Conservation (phyloP, 2,888 invertebrate genomes). For the Cosmorhoe ocellata region DNA sequence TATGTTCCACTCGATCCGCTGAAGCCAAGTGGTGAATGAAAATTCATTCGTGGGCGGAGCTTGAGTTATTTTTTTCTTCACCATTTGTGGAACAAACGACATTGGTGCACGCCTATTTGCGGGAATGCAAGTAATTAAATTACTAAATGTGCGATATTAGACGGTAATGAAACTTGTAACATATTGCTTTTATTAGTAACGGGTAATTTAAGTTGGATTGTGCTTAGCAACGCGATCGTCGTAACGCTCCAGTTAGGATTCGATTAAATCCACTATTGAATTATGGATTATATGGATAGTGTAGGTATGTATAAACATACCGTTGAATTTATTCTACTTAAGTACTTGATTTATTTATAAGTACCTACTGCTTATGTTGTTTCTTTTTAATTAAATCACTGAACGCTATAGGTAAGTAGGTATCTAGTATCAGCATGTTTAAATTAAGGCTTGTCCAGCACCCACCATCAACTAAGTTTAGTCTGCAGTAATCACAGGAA, state of each 20-base stretch:
- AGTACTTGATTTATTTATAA: too few species aligned
- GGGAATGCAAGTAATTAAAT: conserved; percentile 51
- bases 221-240: conserved; percentile 17
- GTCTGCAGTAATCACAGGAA: too few species aligned
- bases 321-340: too few species aligned
- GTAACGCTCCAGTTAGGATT: conserved; percentile 22
- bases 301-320: too few species aligned
- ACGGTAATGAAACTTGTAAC: conserved; percentile 38
- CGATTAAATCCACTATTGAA: neutral
- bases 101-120: conserved; percentile 50
- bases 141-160: conserved; percentile 43
- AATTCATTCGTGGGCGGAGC: conserved; percentile 55
- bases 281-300: too few species aligned
- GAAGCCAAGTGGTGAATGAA: conserved; percentile 50
- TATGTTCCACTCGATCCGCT: conserved; percentile 47
- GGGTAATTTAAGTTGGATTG: conserved; percentile 23
- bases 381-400: too few species aligned
- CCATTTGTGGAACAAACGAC: conserved; percentile 59
- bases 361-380: too few species aligned
- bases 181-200: conserved; percentile 26
- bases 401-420: too few species aligned
- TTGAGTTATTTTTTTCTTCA: conserved; percentile 49
- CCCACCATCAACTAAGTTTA: too few species aligned
- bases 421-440: too few species aligned
- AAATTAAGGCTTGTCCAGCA: too few species aligned